Conservation (phyloP, 1,140 invertebrate genomes). For the Ceratina australensis region DNA sequence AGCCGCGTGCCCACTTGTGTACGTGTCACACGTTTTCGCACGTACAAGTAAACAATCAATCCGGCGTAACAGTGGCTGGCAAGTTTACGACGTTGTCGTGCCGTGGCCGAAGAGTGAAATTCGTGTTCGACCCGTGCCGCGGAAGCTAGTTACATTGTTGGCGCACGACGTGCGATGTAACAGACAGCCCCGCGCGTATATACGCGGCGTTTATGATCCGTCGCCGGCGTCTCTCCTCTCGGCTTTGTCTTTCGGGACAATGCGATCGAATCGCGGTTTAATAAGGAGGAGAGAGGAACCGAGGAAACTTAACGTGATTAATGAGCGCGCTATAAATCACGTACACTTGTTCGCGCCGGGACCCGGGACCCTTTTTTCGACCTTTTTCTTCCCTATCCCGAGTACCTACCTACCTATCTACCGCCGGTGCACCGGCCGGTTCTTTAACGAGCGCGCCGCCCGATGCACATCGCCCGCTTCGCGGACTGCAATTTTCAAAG, state of each 20-base stretch:
- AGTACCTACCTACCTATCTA: neutral
- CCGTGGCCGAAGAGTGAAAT: conserved; percentile 35
- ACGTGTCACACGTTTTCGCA: neutral
- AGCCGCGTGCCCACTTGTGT: neutral
- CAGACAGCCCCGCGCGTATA: conserved; percentile 2
- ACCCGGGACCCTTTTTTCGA: conserved; percentile 48
- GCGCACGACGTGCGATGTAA: conserved; percentile 21
- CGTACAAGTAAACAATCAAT: conserved; percentile 53
- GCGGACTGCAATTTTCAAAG: conserved; percentile 35
- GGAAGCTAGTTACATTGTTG: conserved; percentile 38
- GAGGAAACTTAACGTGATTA: conserved; percentile 57
- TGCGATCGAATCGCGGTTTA: conserved; percentile 61
- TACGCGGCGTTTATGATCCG: conserved; percentile 10
- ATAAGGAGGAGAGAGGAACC: conserved; percentile 49
- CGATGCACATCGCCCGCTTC: conserved; percentile 7
- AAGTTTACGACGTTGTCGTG: conserved; percentile 49
- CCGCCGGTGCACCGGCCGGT: conserved; percentile 15
- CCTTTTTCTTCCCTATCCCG: neutral
- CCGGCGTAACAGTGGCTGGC: conserved; percentile 35
- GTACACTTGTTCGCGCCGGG: conserved; percentile 47
- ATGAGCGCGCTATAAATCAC: conserved; percentile 63
- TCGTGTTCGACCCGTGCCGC: conserved; percentile 32
- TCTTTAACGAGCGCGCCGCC: conserved; percentile 31
- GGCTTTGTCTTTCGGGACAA: conserved; percentile 59
- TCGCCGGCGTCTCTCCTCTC: conserved; percentile 13